Evolutionary conservation across 2,888 invertebrate genomes (phyloP).

Genomic region (Eumerus sabulonum): DNA sequence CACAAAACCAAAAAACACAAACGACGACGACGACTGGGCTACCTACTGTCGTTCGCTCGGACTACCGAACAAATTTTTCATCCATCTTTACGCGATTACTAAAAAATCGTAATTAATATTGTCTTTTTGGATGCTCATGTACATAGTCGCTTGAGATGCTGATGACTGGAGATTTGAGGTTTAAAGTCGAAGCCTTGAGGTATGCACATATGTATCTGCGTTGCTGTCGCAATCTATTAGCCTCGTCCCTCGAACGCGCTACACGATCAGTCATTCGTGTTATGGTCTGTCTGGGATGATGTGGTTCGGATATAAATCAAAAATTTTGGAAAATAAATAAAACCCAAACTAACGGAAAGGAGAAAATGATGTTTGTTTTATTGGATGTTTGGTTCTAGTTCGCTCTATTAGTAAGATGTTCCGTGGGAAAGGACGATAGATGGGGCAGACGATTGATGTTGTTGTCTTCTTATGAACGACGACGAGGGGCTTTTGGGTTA

Average conservation of each 20-base stretch:
- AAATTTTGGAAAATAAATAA: slow-evolving; percentile 34
- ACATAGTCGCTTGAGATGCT: neutral
- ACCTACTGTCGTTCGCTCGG: slow-evolving; percentile 51
- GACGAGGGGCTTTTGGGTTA: slow-evolving; percentile 31
- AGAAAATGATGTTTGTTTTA: slow-evolving; percentile 23
- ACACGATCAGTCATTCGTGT: slow-evolving; percentile 54
- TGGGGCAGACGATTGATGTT: slow-evolving; percentile 51
- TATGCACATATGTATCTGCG: slow-evolving; percentile 23
- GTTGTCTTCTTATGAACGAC: slow-evolving; percentile 46
- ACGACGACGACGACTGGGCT: slow-evolving; percentile 25
- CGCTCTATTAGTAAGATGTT: slow-evolving; percentile 11
- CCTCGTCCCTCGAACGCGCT: slow-evolving; percentile 24
- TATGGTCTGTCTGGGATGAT: slow-evolving; percentile 22
- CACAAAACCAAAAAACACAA: slow-evolving; percentile 34
- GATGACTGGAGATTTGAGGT: neutral
- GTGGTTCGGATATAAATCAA: slow-evolving; percentile 60
- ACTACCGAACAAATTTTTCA: slow-evolving; percentile 64
- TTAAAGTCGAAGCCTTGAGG: slow-evolving; percentile 8
- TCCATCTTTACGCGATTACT: slow-evolving; percentile 48
- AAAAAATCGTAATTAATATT: slow-evolving; percentile 39
- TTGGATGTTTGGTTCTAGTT: too few relatives aligned
- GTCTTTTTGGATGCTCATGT: slow-evolving; percentile 9
- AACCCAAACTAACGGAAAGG: slow-evolving; percentile 30
- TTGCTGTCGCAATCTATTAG: slow-evolving; percentile 52
- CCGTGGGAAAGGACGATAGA: slow-evolving; percentile 57